These are phyloP conservation scores for Gallinago paraguaiae DNA, from an alignment of 2,113 vertebrate species.

Conservation along the genomic window DNA sequence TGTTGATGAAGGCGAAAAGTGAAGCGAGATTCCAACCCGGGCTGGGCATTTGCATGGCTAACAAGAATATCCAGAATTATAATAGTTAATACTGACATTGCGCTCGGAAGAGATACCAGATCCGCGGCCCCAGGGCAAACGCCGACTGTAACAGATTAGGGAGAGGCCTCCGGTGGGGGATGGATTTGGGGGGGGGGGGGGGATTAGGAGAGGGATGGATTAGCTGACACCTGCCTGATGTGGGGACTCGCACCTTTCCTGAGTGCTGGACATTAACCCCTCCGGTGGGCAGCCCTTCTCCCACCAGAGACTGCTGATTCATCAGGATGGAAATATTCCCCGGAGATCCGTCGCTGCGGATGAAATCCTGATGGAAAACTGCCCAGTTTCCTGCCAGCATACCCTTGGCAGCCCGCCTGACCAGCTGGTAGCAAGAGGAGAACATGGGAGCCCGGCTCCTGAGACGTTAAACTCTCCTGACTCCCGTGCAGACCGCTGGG, in stretches of 20 bases:
- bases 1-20: neutral
- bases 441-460: conserved; percentile 26
- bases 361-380: conserved; percentile 56
- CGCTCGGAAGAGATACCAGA: conserved; percentile 23
- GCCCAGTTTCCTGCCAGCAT: conserved; percentile 55
- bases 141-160: conserved; percentile 45
- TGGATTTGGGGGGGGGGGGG: neutral
- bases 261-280: neutral
- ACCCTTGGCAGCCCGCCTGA: conserved; percentile 49
- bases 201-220: neutral
- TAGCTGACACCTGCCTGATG: conserved; percentile 32
- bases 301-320: conserved; percentile 57
- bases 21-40: neutral
- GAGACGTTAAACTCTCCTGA: neutral
- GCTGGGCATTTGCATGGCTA: conserved; percentile 15
- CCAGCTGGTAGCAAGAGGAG: conserved; percentile 64
- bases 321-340: conserved; percentile 54
- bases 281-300: neutral
- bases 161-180: conserved; percentile 16
- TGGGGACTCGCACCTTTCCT: neutral
- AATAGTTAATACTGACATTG: conserved; percentile 20
- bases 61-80: conserved; percentile 45
- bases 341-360: neutral
- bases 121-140: neutral
- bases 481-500: neutral